Evolutionary conservation across 2,888 invertebrate species (phyloP).

Genomic region (Aradus depressus): DNA sequence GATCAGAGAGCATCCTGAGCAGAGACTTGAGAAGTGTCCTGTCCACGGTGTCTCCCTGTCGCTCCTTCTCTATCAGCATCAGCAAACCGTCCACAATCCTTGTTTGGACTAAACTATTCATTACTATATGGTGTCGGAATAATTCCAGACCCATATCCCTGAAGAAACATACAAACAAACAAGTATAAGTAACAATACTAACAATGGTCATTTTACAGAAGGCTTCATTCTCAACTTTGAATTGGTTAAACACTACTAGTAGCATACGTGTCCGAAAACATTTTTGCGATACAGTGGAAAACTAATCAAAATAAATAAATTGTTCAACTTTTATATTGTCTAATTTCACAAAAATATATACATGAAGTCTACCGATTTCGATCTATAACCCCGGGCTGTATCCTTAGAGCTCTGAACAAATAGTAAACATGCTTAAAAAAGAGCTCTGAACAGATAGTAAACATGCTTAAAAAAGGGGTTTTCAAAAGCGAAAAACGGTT

Average conservation of each 20-base stretch:
- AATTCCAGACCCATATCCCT: conserved; percentile 96
- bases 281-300: no score
- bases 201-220: neutral
- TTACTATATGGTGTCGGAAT: conserved; percentile 85
- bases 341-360: no score
- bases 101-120: conserved; percentile 80
- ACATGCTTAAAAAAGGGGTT: neutral
- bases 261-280: no score
- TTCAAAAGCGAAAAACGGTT: no score
- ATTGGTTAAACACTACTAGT: neutral
- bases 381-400: no score
- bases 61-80: conserved; percentile 83
- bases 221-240: neutral
- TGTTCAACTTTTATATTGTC: no score
- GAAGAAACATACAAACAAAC: conserved; percentile 25
- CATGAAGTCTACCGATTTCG: no score
- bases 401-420: neutral
- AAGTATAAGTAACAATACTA: neutral
- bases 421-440: neutral
- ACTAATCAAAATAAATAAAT: no score
- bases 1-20: conserved; percentile 88
- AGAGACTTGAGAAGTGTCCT: conserved; percentile 85
- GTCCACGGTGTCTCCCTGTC: conserved; percentile 88
- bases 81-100: conserved; percentile 88
- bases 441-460: neutral